Base-by-base conservation (phyloP, 2,113 vertebrate genomes). In the Platichthys flesus region DNA sequence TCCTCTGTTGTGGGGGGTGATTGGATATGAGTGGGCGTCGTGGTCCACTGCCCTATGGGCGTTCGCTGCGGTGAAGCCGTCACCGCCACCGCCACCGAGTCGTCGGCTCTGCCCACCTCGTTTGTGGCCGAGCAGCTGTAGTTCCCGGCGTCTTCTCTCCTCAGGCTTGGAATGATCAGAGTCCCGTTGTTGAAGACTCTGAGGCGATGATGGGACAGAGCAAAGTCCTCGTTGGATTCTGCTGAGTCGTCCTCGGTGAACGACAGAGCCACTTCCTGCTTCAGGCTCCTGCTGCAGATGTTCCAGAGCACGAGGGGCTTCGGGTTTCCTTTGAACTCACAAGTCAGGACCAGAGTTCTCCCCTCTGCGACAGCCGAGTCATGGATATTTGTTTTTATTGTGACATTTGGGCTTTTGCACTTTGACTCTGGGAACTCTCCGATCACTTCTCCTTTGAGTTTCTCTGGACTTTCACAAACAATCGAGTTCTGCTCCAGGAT, bases 81-180 rank as follows among this genome's bases (percentile, higher is more conserved):
- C 58, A 98, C 94, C 0, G 91, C 89, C 54, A 99, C 93, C 0
- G 85, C 85, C 20, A 98, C 92, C 0, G 93, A 95, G 31, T 91
- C 93, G 7, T 94, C 92, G 12, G 94, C 96, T 80, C 84, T 91
- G 9, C 97, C 98, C 79, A 97, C 80, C 72, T 96, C 95, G 2
- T 98, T 99, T 31, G 88, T 87, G 16, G 95, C 97, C 28, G 94
- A 82, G 88, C 98, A 99, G 62, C 94, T 97, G 88, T 99, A 99
- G 78, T 95, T 90, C 26, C 97, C 98, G 6, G 95, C 92, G 37
- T 97, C 95, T 16, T 95, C 92, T 81, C 95, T 94, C 84, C 93
- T 96, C 13, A 98, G 81, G 8, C 80, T 86, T 0, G 96, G 95
- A 78, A 99, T 93, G 31, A 95, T 73, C 66, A 99, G 21, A 0